A percentile compares a stretch with the other conserved stretches of the same genome.
Evolutionary conservation across 2,113 vertebrate species (phyloP).

Genomic region (Callopanchax toddi): DNA sequence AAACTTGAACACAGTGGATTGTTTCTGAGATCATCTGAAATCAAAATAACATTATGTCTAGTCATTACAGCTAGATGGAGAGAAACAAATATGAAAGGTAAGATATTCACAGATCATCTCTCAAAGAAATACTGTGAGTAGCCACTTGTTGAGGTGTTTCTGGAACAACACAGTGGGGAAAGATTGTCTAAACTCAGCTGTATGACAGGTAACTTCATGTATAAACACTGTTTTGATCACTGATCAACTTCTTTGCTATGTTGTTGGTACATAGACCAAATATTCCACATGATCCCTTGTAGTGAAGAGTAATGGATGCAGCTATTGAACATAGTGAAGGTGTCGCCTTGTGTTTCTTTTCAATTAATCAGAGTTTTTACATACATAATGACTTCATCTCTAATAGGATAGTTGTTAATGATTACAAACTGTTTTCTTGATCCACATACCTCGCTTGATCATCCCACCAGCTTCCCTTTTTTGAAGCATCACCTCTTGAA

Average conservation of each 20-base stretch:
- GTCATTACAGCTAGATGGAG: too few species aligned
- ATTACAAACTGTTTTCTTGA: not conserved
- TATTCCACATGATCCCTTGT: too few species aligned
- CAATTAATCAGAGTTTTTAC: not conserved
- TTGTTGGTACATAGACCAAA: not conserved
- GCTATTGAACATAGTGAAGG: not conserved
- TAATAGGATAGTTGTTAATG: too few species aligned
- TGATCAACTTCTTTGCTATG: not conserved
- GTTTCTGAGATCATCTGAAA: slow-evolving; percentile 1
- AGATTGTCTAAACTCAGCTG: too few species aligned
- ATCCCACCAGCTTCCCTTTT: not conserved
- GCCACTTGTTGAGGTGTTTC: too few species aligned
- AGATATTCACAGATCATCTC: too few species aligned
- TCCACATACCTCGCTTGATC: not conserved
- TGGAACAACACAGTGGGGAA: too few species aligned
- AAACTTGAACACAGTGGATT: not conserved
- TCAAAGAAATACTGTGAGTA: too few species aligned
- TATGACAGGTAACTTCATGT: too few species aligned
- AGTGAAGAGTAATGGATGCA: not conserved
- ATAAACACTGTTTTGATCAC: too few species aligned
- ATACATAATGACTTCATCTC: not conserved
- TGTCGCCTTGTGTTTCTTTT: not conserved
- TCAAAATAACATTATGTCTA: too few species aligned
- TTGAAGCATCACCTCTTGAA: not conserved
- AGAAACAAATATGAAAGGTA: too few species aligned